Evolutionary conservation across 2,113 vertebrate species (phyloP).

Genomic region (Paramisgurnus dabryanus): DNA sequence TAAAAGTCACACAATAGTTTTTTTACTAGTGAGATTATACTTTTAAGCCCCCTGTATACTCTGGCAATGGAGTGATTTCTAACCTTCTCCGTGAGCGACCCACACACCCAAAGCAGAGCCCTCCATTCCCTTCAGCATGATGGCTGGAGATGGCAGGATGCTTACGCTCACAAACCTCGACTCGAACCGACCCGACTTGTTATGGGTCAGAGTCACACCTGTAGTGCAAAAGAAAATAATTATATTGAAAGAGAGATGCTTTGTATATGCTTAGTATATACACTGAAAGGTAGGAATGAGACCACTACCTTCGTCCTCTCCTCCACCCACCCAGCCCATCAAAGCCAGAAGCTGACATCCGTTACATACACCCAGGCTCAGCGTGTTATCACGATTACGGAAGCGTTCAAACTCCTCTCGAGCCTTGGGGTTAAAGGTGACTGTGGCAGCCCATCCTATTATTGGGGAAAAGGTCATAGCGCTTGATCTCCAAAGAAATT

Average conservation of each 20-base stretch:
- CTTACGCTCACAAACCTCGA: conserved; percentile 84
- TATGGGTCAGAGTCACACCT: conserved; percentile 79
- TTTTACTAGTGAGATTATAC: too few species aligned
- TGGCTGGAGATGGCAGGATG: conserved; percentile 77
- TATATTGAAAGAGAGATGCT: neutral
- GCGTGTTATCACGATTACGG: conserved; percentile 77
- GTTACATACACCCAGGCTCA: conserved; percentile 90
- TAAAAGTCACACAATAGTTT: too few species aligned
- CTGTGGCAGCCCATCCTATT: conserved; percentile 87
- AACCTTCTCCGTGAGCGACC: conserved; percentile 92
- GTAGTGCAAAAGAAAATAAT: neutral
- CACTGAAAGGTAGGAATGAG: neutral
- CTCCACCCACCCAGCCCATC: conserved; percentile 84
- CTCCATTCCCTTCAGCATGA: conserved; percentile 88
- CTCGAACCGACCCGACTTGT: conserved; percentile 85
- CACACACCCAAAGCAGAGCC: conserved; percentile 86
- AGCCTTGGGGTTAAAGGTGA: conserved; percentile 77
- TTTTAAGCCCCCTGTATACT: too few species aligned
- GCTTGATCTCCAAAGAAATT: neutral
- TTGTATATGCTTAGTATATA: neutral
- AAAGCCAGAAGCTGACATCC: conserved; percentile 89
- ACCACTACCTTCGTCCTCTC: conserved; percentile 53
- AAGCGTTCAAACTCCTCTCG: conserved; percentile 80
- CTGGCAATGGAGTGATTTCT: neutral
- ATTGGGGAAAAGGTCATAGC: neutral